phyloP scores from a whole-genome alignment of 2,888 invertebrate species.

The Ceratothoa steindachneri region DNA sequence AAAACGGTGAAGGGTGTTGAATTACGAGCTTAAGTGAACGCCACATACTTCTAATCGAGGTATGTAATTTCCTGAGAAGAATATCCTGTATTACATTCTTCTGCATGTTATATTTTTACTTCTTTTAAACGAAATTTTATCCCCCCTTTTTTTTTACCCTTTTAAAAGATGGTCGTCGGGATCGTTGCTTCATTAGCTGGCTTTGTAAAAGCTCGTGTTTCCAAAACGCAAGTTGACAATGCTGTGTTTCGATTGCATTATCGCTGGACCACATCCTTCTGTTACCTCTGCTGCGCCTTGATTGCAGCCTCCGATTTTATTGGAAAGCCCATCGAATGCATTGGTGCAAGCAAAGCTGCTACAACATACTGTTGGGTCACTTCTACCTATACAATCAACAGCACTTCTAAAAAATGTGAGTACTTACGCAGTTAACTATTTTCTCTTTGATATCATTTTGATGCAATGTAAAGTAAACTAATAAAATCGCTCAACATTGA shows the following conservation, averaged over 20 bases:
- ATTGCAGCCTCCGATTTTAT: slow-evolving; percentile 40
- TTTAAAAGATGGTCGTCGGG: slow-evolving; percentile 29
- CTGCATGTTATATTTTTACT: no score
- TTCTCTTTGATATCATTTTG: no score
- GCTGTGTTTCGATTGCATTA: slow-evolving; percentile 42
- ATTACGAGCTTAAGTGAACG: no score
- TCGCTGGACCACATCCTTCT: slow-evolving; percentile 40
- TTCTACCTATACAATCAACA: slow-evolving; percentile 43
- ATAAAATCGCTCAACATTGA: no score
- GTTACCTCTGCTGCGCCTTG: slow-evolving; percentile 35
- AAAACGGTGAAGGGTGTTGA: no score
- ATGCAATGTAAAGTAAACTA: no score
- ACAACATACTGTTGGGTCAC: slow-evolving; percentile 42
- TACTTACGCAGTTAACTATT: no score
- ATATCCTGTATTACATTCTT: no score
- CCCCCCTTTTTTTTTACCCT: no score
- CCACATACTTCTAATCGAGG: no score
- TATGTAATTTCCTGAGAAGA: no score
- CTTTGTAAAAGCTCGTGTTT: slow-evolving; percentile 29
- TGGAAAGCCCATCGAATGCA: slow-evolving; percentile 43
- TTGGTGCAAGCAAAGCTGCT: slow-evolving; percentile 64
- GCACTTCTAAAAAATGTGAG: slow-evolving; percentile 15
- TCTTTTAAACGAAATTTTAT: no score
- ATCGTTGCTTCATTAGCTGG: slow-evolving; percentile 34
- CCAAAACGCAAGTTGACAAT: slow-evolving; percentile 39